phyloP scores from a whole-genome alignment of 2,888 invertebrate species.

The Pterostichus niger region DNA sequence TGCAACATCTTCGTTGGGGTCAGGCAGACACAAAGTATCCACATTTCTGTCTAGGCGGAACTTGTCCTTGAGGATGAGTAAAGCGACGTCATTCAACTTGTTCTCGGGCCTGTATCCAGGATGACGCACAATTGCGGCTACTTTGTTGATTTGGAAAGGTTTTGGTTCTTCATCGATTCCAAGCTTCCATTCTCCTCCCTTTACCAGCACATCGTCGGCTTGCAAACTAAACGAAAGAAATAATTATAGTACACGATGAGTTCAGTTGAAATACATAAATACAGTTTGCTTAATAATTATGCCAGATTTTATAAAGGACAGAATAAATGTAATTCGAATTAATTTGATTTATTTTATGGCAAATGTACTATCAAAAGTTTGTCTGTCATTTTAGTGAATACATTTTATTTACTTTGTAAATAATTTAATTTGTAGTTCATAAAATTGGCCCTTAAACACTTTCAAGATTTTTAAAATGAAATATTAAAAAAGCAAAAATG shows the following conservation, averaged over 20 bases:
- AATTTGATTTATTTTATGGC: no score
- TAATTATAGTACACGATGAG: not conserved
- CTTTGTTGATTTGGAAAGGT: conserved; percentile 88
- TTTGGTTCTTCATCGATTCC: conserved; percentile 90
- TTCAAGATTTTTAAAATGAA: no score
- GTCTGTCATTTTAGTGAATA: no score
- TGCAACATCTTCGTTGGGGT: conserved; percentile 80
- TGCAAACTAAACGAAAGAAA: conserved; percentile 78
- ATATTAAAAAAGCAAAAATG: no score
- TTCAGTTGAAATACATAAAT: no score
- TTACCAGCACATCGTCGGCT: conserved; percentile 85
- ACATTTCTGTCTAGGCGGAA: conserved; percentile 84
- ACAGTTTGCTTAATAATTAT: no score
- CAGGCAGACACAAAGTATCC: conserved; percentile 85
- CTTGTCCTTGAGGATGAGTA: conserved; percentile 84
- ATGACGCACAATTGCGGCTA: conserved; percentile 84
- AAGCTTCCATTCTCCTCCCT: conserved; percentile 91
- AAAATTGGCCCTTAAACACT: no score
- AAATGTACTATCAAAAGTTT: no score
- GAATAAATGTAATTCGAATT: no score
- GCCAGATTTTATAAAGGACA: no score
- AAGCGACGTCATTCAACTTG: conserved; percentile 84
- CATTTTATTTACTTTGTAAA: no score
- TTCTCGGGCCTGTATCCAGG: conserved; percentile 83
- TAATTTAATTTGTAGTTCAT: no score